These are phyloP conservation scores for Rhinoraja longicauda DNA, from an alignment of 2,797 vertebrate genomes.

Conservation along the genomic window DNA sequence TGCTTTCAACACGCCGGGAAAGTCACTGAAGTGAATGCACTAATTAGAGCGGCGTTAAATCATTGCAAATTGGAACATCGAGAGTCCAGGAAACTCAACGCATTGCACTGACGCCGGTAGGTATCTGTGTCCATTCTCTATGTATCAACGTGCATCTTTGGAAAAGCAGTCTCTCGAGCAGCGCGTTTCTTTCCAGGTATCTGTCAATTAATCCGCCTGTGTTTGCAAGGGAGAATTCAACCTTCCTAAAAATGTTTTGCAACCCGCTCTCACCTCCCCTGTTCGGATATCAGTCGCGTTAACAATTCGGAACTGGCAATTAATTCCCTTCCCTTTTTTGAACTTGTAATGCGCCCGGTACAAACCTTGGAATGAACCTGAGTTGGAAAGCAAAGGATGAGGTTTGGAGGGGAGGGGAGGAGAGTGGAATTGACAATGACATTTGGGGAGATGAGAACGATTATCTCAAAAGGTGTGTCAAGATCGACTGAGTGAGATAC, in stretches of 20 bases:
- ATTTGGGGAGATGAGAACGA: background rate
- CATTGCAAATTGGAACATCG: background rate
- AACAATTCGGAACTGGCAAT: background rate
- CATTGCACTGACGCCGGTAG: constrained; percentile 3
- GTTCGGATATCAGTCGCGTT: background rate
- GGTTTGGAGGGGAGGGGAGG: background rate
- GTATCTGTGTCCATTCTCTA: background rate
- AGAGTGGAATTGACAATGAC: background rate
- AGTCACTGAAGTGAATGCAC: constrained; percentile 30
- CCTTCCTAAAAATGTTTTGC: background rate
- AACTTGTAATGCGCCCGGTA: background rate
- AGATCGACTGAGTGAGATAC: background rate
- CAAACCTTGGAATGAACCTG: background rate
- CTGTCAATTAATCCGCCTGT: background rate
- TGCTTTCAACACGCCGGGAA: background rate
- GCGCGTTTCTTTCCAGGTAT: background rate
- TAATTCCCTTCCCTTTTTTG: too few species aligned
- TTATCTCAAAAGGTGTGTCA: background rate
- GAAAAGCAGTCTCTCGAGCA: background rate
- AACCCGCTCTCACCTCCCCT: background rate
- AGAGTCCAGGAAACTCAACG: constrained; percentile 12
- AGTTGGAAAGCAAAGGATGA: background rate
- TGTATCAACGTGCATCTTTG: background rate
- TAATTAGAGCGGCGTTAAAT: background rate
- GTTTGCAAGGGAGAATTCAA: background rate